A percentile compares a stretch with the other conserved stretches of the same genome.
Conservation (phyloP, 2,113 vertebrate species). For the Bubo scandiacus region DNA sequence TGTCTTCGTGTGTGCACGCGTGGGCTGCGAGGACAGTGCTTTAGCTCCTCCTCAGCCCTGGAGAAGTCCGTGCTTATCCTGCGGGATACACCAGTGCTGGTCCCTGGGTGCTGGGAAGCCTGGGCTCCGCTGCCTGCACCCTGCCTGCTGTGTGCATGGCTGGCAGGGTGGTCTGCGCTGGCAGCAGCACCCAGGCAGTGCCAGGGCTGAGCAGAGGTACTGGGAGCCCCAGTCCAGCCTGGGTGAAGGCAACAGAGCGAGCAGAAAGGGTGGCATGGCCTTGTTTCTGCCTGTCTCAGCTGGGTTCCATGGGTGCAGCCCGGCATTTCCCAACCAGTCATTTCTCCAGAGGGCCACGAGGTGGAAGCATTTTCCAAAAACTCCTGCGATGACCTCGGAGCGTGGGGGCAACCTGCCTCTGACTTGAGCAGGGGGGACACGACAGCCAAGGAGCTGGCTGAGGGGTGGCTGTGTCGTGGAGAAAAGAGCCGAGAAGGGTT, state of each 20-base stretch:
- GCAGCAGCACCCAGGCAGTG: neutral
- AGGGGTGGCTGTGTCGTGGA: accelerated
- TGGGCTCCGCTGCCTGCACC: neutral
- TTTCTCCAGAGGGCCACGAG: constrained; percentile 7
- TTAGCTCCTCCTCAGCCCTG: neutral
- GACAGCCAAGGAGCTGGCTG: neutral
- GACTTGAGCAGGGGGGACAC: neutral
- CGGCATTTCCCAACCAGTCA: neutral
- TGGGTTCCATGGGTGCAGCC: accelerated
- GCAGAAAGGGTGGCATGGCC: neutral
- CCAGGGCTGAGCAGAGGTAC: neutral
- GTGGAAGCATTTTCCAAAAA: constrained; percentile 53
- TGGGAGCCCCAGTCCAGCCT: neutral
- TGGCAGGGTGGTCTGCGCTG: neutral
- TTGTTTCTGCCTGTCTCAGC: neutral
- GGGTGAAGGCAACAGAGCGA: accelerated
- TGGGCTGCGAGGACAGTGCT: neutral
- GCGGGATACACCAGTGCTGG: neutral
- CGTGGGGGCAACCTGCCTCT: accelerated
- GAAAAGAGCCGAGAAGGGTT: neutral
- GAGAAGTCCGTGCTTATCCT: neutral
- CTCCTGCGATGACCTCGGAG: neutral
- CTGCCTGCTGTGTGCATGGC: neutral
- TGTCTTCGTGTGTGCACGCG: accelerated
- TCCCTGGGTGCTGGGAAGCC: neutral